phyloP scores from a whole-genome alignment of 2,113 vertebrate genomes.

The Mesembrinibis cayennensis region DNA sequence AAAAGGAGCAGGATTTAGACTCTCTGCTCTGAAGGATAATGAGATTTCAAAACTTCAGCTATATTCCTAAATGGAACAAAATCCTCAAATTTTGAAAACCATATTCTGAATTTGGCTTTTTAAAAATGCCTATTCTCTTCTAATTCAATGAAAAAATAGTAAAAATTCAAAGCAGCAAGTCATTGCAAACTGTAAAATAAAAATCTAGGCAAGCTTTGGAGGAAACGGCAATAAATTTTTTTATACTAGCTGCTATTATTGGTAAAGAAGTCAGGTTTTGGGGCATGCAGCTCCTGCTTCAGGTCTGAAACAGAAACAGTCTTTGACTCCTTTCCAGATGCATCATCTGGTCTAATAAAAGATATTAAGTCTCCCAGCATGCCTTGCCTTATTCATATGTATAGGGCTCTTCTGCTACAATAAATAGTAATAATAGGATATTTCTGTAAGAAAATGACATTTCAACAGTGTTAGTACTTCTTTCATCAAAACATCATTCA shows the following conservation, averaged over 20 bases:
- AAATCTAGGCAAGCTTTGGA: neutral
- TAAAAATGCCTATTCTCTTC: neutral
- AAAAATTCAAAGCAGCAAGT: neutral
- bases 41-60: neutral
- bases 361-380: neutral
- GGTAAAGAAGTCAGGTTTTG: neutral
- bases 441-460: slow-evolving; percentile 2
- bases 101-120: neutral
- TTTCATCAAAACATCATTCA: neutral
- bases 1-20: neutral
- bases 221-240: neutral
- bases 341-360: slow-evolving; percentile 24
- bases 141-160: neutral
- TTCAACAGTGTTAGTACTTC: neutral
- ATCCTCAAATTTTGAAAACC: neutral
- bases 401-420: neutral
- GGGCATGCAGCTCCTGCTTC: neutral
- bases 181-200: neutral
- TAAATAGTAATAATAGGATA: neutral
- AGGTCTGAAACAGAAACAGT: neutral
- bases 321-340: slow-evolving; percentile 17
- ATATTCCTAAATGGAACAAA: neutral
- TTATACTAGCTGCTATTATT: neutral
- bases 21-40: neutral
- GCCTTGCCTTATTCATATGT: neutral